A percentile compares a stretch with the other conserved stretches of the same genome.
phyloP scores from a whole-genome alignment of 2,113 vertebrate genomes.

The Trematocara unimaculatum region DNA sequence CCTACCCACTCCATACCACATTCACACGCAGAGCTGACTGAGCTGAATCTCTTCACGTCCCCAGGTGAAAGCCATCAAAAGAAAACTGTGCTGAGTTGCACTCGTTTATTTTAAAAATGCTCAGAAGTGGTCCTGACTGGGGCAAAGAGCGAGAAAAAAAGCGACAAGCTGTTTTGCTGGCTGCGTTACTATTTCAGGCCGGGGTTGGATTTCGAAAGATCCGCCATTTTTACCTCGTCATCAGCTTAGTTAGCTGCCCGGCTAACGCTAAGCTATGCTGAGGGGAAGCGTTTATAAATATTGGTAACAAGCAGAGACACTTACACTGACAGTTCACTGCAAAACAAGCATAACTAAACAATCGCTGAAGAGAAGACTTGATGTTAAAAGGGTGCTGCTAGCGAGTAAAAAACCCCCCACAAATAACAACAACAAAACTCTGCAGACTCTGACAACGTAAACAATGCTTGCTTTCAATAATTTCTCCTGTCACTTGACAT shows the following conservation, averaged over 20 bases:
- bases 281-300: neutral
- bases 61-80: neutral
- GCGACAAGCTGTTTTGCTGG: slow-evolving; percentile 6
- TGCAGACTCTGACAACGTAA: slow-evolving; percentile 22
- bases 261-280: slow-evolving; percentile 39
- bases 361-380: neutral
- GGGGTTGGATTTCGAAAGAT: slow-evolving; percentile 95
- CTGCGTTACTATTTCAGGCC: slow-evolving; percentile 79
- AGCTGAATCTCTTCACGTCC: neutral
- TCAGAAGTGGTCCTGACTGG: neutral
- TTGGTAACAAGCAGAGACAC: neutral
- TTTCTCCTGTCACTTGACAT: slow-evolving; percentile 18
- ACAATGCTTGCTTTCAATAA: slow-evolving; percentile 31
- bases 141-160: neutral
- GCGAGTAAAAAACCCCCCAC: neutral
- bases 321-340: no score
- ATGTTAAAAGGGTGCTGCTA: neutral
- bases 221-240: slow-evolving; percentile 96
- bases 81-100: neutral
- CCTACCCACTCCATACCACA: neutral
- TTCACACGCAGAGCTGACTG: neutral
- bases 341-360: neutral
- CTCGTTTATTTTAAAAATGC: neutral
- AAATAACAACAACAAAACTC: neutral
- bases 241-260: slow-evolving; percentile 69